Evolutionary conservation across 2,888 invertebrate species (phyloP).

Genomic region (Drosophila subsilvestris): DNA sequence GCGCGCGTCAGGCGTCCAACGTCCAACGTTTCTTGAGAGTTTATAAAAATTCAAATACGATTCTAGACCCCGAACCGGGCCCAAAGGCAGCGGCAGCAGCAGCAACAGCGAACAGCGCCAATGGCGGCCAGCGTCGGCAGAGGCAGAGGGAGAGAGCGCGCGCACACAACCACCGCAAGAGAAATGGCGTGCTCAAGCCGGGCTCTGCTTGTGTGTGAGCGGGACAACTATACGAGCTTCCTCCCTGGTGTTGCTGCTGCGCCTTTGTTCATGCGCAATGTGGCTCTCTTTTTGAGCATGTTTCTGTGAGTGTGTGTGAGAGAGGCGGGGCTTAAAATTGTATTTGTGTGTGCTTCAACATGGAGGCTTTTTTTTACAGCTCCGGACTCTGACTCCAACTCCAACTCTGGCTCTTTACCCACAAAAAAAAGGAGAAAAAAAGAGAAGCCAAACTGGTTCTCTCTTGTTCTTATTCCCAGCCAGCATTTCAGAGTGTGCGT

Average conservation of each 20-base stretch:
- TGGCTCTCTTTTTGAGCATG: not conserved
- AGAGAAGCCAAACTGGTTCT: constrained; percentile 37
- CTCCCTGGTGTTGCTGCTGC: constrained; percentile 27
- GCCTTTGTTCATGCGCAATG: constrained; percentile 56
- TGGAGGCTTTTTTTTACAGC: constrained; percentile 39
- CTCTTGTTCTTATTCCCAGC: constrained; percentile 47
- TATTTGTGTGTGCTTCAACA: constrained; percentile 26
- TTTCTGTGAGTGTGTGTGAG: not conserved
- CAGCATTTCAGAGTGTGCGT: constrained; percentile 3
- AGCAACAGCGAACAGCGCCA: constrained; percentile 21
- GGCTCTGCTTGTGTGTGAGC: constrained; percentile 45
- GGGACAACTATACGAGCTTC: constrained; percentile 55
- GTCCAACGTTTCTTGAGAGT: constrained; percentile 78
- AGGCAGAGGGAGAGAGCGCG: constrained; percentile 14
- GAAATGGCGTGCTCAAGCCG: constrained; percentile 58
- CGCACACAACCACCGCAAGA: constrained; percentile 39
- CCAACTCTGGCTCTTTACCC: constrained; percentile 3
- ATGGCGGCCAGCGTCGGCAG: constrained; percentile 46
- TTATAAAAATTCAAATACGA: constrained; percentile 83
- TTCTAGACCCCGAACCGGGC: constrained; percentile 65
- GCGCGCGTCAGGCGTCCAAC: constrained; percentile 77
- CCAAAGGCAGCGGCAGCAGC: constrained; percentile 49
- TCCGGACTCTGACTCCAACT: constrained; percentile 5
- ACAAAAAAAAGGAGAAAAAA: constrained; percentile 17
- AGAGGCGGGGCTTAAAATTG: constrained; percentile 14